Evolutionary conservation across 2,888 invertebrate species (phyloP).

Genomic region (Allophyes oxyacanthae): DNA sequence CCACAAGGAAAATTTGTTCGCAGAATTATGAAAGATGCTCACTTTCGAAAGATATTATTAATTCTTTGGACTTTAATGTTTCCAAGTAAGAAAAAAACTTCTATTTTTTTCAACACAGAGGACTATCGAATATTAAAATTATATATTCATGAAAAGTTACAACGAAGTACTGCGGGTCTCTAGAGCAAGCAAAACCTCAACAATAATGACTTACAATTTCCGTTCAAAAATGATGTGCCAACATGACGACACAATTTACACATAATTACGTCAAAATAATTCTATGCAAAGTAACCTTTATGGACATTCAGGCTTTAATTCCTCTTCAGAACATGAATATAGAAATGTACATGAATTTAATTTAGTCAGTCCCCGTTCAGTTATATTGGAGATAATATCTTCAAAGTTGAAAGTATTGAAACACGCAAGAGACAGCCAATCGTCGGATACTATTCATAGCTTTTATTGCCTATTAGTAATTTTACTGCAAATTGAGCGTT

Average conservation of each 20-base stretch:
- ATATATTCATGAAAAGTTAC: conserved; percentile 4
- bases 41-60: conserved; percentile 26
- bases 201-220: too few relatives aligned
- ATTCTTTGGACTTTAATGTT: conserved; percentile 13
- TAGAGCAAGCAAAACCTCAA: too few relatives aligned
- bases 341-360: neutral
- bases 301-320: too few relatives aligned
- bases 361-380: neutral
- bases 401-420: conserved; percentile 1
- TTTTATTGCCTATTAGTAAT: conserved; percentile 9
- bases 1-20: conserved; percentile 55
- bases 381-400: neutral
- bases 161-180: too few relatives aligned
- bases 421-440: neutral
- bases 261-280: too few relatives aligned
- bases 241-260: too few relatives aligned
- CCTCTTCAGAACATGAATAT: too few relatives aligned
- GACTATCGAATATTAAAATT: neutral
- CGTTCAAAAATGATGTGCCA: too few relatives aligned
- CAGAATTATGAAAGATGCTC: conserved; percentile 50
- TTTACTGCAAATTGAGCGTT: conserved; percentile 30
- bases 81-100: neutral
- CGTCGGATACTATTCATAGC: conserved; percentile 12
- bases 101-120: neutral
- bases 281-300: too few relatives aligned